A percentile compares a stretch with the other conserved stretches of the same genome.
phyloP scores from a whole-genome alignment of 2,888 invertebrate genomes.

The Podotricha telesiphe region DNA sequence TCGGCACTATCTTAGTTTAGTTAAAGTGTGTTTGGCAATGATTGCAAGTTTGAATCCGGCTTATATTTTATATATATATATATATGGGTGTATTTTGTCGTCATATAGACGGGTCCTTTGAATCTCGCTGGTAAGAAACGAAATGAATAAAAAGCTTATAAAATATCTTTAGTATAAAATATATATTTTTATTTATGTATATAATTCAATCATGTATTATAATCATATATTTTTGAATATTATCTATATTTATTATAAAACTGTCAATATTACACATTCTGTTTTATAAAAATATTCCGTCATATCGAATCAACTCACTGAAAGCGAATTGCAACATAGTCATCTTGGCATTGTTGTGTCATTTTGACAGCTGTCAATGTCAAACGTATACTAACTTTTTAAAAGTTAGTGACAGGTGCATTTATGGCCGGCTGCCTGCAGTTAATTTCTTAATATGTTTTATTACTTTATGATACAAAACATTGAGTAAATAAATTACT shows the following conservation, averaged over 20 bases:
- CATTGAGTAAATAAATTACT: neutral
- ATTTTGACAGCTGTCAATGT: conserved; percentile 75
- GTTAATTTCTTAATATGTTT: conserved; percentile 13
- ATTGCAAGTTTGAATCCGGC: no score
- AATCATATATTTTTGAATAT: no score
- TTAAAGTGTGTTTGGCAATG: no score
- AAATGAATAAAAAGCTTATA: no score
- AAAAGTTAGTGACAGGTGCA: conserved; percentile 23
- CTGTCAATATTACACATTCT: neutral
- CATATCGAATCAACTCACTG: neutral
- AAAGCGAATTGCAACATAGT: conserved; percentile 43
- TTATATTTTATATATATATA: no score
- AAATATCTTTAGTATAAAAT: no score
- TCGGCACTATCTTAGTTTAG: no score
- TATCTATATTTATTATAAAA: neutral
- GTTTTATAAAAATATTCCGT: neutral
- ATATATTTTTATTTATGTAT: no score
- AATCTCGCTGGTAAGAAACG: no score
- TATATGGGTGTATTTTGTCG: no score
- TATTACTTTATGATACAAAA: conserved; percentile 2
- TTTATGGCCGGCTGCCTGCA: conserved; percentile 18
- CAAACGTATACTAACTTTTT: conserved; percentile 49
- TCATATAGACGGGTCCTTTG: no score
- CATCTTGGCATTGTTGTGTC: conserved; percentile 54
- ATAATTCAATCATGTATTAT: no score